Evolutionary conservation across 2,113 vertebrate genomes (phyloP), one percentile per base, ranked within the genome.

Genomic region (Ahaetulla prasina): DNA sequence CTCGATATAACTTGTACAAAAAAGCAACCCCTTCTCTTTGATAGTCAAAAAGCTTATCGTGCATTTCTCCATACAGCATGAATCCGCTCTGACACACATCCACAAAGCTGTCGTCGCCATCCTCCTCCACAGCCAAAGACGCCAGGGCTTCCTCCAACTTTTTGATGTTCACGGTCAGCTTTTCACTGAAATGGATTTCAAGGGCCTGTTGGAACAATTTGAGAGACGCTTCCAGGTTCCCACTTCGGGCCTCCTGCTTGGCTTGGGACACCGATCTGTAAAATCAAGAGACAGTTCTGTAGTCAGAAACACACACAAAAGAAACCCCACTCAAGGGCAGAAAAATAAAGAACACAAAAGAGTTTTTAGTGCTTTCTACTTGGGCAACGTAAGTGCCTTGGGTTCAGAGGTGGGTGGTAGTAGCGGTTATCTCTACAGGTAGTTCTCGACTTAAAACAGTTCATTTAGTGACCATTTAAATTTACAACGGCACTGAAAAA

Each of bases 1-100:
- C 98, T 45, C 93, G 95, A 95, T 98, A 96, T 2, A 99, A 97
- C n/a, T 97, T 93, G 94, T 98, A 99, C 3, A 99, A 94, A 94
- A 99, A 99, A 1, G 98, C 98, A 0, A 99, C 95, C 0, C 99
- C 99, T 86, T 98, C 96, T 52, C 98, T 98, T 96, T 99, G 99
- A 93, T 99, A 98, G 89, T 98, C 96, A 92, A 98, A 99, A 0
- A 99, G 98, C 60, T 99, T 99, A 91, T 96, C 87, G 0, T 99
- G 93, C 23, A 99, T 94, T 10, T 98, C 98, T 94, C 96, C 97
- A 4, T 98, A 99, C 85, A 99, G 95, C 96, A 98, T 95, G 2
- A 99, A 95, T 6, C 98, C 99, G 11, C 98, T 97, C 95, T 94
- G 93, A 27, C 98, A 98, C 1, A 99, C 98, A 0, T 99, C 94